A percentile compares a stretch with the other conserved stretches of the same genome.
These are phyloP conservation scores for Bubo scandiacus DNA, from an alignment of 2,113 vertebrate species.

Conservation along the genomic window DNA sequence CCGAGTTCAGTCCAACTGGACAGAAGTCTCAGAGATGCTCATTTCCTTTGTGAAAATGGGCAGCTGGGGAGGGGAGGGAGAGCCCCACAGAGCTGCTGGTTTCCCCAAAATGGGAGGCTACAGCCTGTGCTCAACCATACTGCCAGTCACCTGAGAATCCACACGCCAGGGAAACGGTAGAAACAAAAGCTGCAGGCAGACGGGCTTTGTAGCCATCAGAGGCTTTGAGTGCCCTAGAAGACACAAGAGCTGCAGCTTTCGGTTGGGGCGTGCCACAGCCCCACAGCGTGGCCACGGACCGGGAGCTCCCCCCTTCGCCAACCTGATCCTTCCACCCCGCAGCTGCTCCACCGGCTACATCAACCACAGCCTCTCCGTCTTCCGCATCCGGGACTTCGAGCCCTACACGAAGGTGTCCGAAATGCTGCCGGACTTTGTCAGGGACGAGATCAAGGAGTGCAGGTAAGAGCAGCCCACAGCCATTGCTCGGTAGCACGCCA, in stretches of 20 bases:
- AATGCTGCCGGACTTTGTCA: not conserved
- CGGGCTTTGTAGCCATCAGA: not conserved
- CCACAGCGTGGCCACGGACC: fast-evolving
- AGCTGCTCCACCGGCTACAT: constrained; percentile 90
- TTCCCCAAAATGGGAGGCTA: not conserved
- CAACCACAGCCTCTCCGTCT: constrained; percentile 85
- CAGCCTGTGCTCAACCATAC: not conserved
- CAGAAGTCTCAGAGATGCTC: not conserved
- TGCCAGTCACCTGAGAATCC: not conserved
- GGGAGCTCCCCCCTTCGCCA: not conserved
- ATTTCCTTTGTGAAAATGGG: not conserved
- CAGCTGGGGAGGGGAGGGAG: not conserved
- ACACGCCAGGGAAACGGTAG: not conserved
- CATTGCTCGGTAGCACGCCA: fast-evolving
- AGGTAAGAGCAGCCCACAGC: constrained; percentile 69
- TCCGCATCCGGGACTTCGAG: constrained; percentile 74
- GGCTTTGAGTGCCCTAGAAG: not conserved
- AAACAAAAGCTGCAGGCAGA: not conserved
- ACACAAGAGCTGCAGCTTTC: not conserved
- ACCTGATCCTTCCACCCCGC: not conserved
- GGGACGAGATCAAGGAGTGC: constrained; percentile 74
- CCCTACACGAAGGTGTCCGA: not conserved
- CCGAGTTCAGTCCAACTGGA: not conserved
- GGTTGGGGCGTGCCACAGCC: not conserved
- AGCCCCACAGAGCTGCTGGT: not conserved